Conservation (phyloP, 1,140 invertebrate species). For the Papilio aristodemus region DNA sequence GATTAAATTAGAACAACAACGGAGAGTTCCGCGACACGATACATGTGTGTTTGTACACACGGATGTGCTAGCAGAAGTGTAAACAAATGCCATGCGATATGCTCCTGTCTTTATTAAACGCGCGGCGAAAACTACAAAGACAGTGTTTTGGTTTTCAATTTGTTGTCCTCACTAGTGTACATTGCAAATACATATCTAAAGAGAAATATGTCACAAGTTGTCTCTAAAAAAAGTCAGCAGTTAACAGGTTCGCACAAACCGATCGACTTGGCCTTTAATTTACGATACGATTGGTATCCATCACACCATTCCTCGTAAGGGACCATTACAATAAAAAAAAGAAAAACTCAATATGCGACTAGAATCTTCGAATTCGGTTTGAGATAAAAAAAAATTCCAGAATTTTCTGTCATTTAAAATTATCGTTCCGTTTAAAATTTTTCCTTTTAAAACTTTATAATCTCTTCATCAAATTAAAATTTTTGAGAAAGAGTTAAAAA, state of each 20-base stretch:
- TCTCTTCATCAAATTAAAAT: not conserved
- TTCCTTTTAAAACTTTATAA: not conserved
- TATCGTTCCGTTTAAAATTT: not conserved
- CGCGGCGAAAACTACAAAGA: not conserved
- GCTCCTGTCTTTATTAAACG: not conserved
- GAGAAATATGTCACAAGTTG: no score
- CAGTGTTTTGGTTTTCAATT: not conserved
- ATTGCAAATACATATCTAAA: no score
- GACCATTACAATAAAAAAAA: not conserved
- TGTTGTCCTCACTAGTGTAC: not conserved
- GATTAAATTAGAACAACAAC: not conserved
- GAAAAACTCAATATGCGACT: not conserved
- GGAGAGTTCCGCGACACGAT: not conserved
- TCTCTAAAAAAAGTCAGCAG: no score
- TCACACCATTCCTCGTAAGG: no score
- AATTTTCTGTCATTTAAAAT: no score
- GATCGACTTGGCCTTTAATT: no score
- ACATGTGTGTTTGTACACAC: not conserved
- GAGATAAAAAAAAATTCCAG: no score
- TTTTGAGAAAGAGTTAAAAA: slow-evolving; percentile 6
- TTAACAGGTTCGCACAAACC: no score
- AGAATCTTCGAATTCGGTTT: no score
- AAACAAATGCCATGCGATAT: not conserved
- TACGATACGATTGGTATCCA: no score
- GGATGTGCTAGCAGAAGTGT: not conserved